A percentile compares a stretch with the other conserved stretches of the same genome.
Evolutionary conservation across 1,140 invertebrate species (phyloP).

Genomic region (Anastatus disparis): DNA sequence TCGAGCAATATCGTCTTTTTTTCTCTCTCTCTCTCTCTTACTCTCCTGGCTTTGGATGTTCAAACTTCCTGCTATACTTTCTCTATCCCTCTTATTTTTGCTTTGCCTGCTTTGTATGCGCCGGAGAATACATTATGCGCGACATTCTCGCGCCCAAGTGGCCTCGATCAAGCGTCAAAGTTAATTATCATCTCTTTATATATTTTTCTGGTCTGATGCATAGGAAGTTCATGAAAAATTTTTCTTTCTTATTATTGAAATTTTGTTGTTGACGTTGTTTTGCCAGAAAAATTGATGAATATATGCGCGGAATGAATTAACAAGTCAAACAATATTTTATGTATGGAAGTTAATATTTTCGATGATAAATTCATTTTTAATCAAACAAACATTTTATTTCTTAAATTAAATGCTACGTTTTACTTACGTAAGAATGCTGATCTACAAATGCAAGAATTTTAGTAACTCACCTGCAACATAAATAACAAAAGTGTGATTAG

Average conservation of each 20-base stretch:
- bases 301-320: no score
- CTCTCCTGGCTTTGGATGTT: neutral
- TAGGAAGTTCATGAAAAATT: no score
- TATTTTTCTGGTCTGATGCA: no score
- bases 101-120: neutral
- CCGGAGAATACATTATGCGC: neutral
- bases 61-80: neutral
- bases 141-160: no score
- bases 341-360: no score
- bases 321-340: no score
- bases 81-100: neutral
- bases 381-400: neutral
- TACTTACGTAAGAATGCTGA: neutral
- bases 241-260: no score
- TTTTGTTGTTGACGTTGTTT: no score
- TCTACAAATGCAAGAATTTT: neutral
- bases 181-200: constrained; percentile 17
- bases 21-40: constrained; percentile 17
- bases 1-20: no score
- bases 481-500: no score
- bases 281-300: no score
- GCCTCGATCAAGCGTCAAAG: neutral
- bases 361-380: neutral
- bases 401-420: neutral
- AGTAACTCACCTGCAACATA: constrained; percentile 21